Conservation (phyloP, 2,113 vertebrate species). For the Dicentrarchus labrax region DNA sequence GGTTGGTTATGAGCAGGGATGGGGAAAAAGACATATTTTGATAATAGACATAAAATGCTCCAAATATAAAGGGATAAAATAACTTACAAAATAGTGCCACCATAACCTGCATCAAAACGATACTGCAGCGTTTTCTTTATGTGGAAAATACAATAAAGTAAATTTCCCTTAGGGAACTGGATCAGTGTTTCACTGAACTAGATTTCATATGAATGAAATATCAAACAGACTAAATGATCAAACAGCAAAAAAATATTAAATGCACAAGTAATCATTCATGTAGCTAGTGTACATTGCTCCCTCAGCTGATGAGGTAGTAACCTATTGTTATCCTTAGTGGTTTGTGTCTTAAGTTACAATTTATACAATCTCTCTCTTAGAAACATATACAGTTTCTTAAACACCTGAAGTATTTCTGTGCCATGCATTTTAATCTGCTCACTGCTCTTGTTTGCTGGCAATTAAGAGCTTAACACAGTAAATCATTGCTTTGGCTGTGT, state of each 20-base stretch:
- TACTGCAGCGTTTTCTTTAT: slow-evolving; percentile 4
- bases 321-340: slow-evolving; percentile 20
- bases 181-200: slow-evolving; percentile 3
- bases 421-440: slow-evolving; percentile 53
- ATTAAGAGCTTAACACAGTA: slow-evolving; percentile 66
- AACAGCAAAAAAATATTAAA: slow-evolving; percentile 42
- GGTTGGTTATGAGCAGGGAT: slow-evolving; percentile 36
- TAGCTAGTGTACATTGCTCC: slow-evolving; percentile 21
- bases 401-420: slow-evolving; percentile 49
- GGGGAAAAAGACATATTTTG: slow-evolving; percentile 19
- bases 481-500: slow-evolving; percentile 52
- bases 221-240: slow-evolving; percentile 65
- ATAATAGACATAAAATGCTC: slow-evolving; percentile 6
- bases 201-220: slow-evolving; percentile 38
- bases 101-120: slow-evolving; percentile 9
- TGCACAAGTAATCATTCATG: slow-evolving; percentile 32
- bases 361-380: slow-evolving; percentile 13
- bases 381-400: slow-evolving; percentile 36
- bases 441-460: slow-evolving; percentile 40
- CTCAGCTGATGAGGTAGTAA: slow-evolving; percentile 9
- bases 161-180: neutral
- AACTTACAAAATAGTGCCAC: neutral
- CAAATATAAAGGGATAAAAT: slow-evolving; percentile 17
- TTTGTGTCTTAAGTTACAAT: neutral
- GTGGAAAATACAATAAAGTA: slow-evolving; percentile 10